Evolutionary conservation across 2,797 vertebrate genomes (phyloP), one percentile per base, ranked within the genome.

Genomic region (Australoheros facetus): DNA sequence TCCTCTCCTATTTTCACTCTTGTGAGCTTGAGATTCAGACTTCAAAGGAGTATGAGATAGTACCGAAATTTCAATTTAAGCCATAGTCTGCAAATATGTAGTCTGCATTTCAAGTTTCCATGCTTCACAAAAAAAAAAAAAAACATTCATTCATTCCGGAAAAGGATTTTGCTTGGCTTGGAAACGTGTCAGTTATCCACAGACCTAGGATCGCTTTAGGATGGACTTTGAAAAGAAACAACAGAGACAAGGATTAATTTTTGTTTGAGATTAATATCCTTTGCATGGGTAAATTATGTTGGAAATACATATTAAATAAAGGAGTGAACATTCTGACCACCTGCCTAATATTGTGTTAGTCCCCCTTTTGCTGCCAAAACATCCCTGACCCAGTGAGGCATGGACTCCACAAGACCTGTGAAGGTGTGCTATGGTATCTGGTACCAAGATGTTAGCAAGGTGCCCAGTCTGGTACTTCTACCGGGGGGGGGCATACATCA

Each of bases 1-100:
- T 84, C 17, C 64, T 79, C 56, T 85, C 59, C 54, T 26, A 75
- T 73, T 77, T 70, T 85, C 81, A 77, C 34, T 80, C 56, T 72
- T 77, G 37, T 83, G 75, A 71, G 78, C 81, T 89, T 78, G 28
- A 84, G 77, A 89, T 86, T 85, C 64, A 78, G 73, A 90, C 89
- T 91, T 94, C 88, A 92, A 87, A 89, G 71, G 5, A 56, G 60
- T 71, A 76, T 82, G 79, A 80, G 60, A 80, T 78, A 75, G 62
- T 56, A 53, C 3, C 19, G 34, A 84, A 84, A 87, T 78, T 82
- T 83, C n/a, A 75, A 71, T 84, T 81, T 78, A 76, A 73, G 51
- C 71, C 56, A 37, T 37, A 37, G 37, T 37, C 37, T 37, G 37
- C 37, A 75, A 62, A 80, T 13, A 66, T 69, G 71, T 53, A 73